Percentiles rank a stretch among this genome's conserved stretches.
Evolutionary conservation across 2,113 vertebrate species (phyloP).

Genomic region (Pterocles orientalis): DNA sequence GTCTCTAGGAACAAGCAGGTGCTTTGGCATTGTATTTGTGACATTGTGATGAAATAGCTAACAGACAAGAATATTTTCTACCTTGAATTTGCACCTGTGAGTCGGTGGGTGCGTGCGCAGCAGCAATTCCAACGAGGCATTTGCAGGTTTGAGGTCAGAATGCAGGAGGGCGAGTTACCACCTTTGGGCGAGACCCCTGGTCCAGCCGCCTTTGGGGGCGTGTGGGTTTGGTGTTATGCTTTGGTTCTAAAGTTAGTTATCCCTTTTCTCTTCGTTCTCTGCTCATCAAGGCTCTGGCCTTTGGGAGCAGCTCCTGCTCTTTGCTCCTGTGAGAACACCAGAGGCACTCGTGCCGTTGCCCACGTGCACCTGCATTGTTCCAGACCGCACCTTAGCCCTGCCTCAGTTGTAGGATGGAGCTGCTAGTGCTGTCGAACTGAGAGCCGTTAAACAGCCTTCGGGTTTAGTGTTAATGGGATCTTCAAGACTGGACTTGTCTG

Average conservation of each 20-base stretch:
- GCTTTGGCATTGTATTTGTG: background rate
- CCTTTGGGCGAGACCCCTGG: background rate
- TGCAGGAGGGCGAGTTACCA: background rate
- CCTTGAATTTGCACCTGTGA: background rate
- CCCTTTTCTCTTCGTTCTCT: background rate
- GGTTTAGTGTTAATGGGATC: background rate
- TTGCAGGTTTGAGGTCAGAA: background rate
- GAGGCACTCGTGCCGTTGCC: background rate
- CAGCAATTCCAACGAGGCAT: background rate
- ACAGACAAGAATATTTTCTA: background rate
- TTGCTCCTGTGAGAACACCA: rapidly evolving
- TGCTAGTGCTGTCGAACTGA: background rate
- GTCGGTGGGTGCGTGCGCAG: background rate
- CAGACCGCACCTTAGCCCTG: rapidly evolving
- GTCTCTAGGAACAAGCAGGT: background rate
- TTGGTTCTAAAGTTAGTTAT: background rate
- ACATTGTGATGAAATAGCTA: background rate
- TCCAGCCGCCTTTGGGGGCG: background rate
- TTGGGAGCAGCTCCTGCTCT: background rate
- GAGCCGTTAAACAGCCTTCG: background rate
- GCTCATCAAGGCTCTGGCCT: background rate
- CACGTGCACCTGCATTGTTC: rapidly evolving
- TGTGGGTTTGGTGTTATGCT: background rate
- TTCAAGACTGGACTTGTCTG: background rate
- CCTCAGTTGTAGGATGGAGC: background rate